Conservation (phyloP, 1,140 invertebrate species). For the Diachasmimorpha longicaudata region DNA sequence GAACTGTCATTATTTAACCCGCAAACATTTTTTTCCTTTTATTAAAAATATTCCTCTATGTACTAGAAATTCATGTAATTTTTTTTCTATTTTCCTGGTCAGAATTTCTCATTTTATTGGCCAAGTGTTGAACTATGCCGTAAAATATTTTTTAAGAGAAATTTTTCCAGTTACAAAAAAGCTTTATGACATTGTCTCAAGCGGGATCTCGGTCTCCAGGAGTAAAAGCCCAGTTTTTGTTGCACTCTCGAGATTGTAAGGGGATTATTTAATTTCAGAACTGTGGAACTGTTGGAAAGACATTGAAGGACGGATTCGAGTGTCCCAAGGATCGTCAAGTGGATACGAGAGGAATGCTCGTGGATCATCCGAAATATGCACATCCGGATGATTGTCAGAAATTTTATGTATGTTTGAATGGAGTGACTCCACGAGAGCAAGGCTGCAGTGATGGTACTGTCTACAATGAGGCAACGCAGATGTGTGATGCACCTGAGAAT, state of each 20-base stretch:
- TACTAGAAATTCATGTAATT: not conserved
- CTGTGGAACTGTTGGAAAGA: conserved; percentile 63
- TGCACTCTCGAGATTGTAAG: too few relatives aligned
- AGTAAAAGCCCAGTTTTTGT: too few relatives aligned
- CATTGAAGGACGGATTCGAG: conserved; percentile 79
- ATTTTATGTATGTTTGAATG: conserved; percentile 88
- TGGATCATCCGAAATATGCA: conserved; percentile 86
- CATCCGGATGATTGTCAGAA: conserved; percentile 88
- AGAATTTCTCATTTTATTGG: not conserved
- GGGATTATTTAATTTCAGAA: not conserved
- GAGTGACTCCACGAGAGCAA: conserved; percentile 82
- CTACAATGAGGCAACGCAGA: conserved; percentile 82
- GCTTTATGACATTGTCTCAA: not conserved
- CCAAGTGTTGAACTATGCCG: too few relatives aligned
- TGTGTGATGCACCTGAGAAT: conserved; percentile 86
- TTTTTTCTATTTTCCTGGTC: not conserved
- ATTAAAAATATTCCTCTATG: not conserved
- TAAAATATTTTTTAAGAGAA: too few relatives aligned
- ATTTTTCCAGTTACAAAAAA: too few relatives aligned
- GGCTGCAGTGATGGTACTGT: conserved; percentile 85
- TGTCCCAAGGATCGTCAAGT: conserved; percentile 76
- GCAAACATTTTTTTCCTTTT: too few relatives aligned
- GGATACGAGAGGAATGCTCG: conserved; percentile 73
- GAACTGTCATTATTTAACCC: too few relatives aligned
- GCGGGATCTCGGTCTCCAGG: too few relatives aligned